These are phyloP conservation scores for Coreoperca whiteheadi DNA, from an alignment of 2,113 vertebrate genomes.

Conservation along the genomic window DNA sequence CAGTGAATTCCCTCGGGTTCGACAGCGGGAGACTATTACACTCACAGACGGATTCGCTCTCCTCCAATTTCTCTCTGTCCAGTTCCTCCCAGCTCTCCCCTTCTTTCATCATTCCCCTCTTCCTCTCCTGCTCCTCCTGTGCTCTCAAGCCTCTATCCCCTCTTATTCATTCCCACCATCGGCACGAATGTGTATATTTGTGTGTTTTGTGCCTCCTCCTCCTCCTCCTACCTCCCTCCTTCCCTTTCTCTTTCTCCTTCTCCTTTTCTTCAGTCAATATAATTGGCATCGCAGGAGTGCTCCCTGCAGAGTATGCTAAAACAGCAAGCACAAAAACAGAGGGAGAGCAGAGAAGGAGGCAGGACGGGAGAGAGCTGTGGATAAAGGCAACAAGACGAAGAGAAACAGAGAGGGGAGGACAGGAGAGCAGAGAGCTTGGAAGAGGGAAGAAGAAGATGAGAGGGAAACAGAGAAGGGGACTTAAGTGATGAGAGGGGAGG, in stretches of 20 bases:
- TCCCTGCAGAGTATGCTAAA: slow-evolving; percentile 84
- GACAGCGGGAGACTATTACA: slow-evolving; percentile 83
- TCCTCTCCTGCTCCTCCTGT: slow-evolving; percentile 28
- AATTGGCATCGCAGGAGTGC: slow-evolving; percentile 84
- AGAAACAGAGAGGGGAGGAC: slow-evolving; percentile 48
- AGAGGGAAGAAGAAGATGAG: slow-evolving; percentile 31
- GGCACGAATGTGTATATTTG: slow-evolving; percentile 58
- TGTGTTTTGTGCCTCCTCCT: slow-evolving; percentile 28
- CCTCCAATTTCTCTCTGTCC: slow-evolving; percentile 83
- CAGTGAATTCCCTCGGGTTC: slow-evolving; percentile 77
- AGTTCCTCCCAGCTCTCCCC: slow-evolving; percentile 65
- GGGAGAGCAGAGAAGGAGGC: slow-evolving; percentile 53
- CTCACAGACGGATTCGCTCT: slow-evolving; percentile 83
- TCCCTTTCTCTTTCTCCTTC: slow-evolving; percentile 51
- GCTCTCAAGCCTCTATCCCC: slow-evolving; percentile 31
- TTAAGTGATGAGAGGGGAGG: slow-evolving; percentile 47
- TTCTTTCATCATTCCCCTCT: slow-evolving; percentile 67
- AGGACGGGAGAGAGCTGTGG: slow-evolving; percentile 56
- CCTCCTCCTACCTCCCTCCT: slow-evolving; percentile 7
- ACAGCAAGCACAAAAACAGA: slow-evolving; percentile 76
- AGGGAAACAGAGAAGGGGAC: slow-evolving; percentile 27
- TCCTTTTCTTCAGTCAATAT: slow-evolving; percentile 83
- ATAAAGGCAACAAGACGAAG: slow-evolving; percentile 54
- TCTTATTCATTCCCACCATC: slow-evolving; percentile 48
- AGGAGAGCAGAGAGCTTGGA: slow-evolving; percentile 37